Evolutionary conservation across 2,113 vertebrate genomes (phyloP), one percentile per base, ranked within the genome.

Genomic region (Heterocephalus glaber): DNA sequence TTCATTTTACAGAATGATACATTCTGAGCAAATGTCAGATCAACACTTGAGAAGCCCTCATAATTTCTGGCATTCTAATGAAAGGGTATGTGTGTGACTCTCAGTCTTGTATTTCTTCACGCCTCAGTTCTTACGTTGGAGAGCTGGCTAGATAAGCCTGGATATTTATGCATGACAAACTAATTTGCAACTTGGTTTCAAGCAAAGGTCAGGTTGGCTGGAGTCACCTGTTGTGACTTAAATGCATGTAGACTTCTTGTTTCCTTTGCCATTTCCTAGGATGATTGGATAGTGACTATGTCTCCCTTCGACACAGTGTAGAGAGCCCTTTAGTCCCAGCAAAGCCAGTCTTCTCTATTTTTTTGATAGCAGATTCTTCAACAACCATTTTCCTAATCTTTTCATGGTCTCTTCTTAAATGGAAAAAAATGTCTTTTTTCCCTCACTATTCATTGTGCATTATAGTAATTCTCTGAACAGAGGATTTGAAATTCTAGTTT

Each of bases 341-440:
- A 74, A 90, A 90, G 26, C 7, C 35, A 24, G 0, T 44, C 14
- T 77, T 38, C 47, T 74, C 44, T 58, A n/a, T 17, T 76, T 60
- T 6, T 93, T 79, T 82, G 3, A 82, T 70, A 49, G 41, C 7
- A 77, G 16, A n/a, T n/a, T 93, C 4, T 84, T 20, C 35, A 58
- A 20, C 16, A 58, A 58, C 56, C 56, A 58, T 17, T 72, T 20
- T 26, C 66, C 58, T 88, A 86, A 24, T 61, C 4, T 86, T 86
- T 89, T 68, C 35, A 56, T 61, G 11, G 10, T 52, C n/a, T 95
- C 5, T 89, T 93, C 33, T 94, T 35, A 93, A 92, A 49, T 35
- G 35, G 26, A 44, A 89, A 54, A 65, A 2, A 65, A 72, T 17
- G 7, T 2, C 13, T 63, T 60, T 47, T 87, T 56, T 44, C 14